These are phyloP conservation scores for Amphimallon solstitiale DNA, from an alignment of 2,888 invertebrate species.

Conservation along the genomic window DNA sequence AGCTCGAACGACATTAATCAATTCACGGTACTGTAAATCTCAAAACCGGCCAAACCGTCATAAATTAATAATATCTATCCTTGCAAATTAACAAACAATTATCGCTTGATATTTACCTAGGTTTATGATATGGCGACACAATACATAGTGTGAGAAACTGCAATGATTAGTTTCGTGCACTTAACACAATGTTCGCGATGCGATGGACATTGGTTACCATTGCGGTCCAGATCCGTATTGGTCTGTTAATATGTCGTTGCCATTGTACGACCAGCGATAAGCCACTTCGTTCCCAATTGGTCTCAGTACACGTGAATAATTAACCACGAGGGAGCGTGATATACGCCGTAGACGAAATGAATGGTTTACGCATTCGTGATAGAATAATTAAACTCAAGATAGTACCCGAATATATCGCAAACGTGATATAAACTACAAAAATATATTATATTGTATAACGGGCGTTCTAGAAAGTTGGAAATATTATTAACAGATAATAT, in stretches of 20 bases:
- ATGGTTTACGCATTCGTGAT: background rate
- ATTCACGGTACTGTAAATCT: slow-evolving; percentile 34
- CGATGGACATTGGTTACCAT: slow-evolving; percentile 38
- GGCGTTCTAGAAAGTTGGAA: no score
- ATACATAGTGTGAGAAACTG: slow-evolving; percentile 22
- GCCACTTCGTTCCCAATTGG: slow-evolving; percentile 37
- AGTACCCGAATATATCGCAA: no score
- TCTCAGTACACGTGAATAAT: slow-evolving; percentile 38
- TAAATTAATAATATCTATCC: slow-evolving; percentile 35
- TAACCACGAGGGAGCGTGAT: slow-evolving; percentile 24
- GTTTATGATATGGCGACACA: background rate
- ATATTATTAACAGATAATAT: no score
- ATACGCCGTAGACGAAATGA: slow-evolving; percentile 8
- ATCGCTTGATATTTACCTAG: slow-evolving; percentile 38
- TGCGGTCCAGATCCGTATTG: slow-evolving; percentile 40
- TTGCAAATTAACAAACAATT: slow-evolving; percentile 40
- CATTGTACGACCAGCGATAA: slow-evolving; percentile 29
- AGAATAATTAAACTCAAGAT: no score
- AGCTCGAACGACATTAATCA: slow-evolving; percentile 33
- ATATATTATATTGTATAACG: no score
- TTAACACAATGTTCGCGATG: slow-evolving; percentile 37
- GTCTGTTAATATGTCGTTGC: slow-evolving; percentile 34
- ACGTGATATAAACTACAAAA: no score
- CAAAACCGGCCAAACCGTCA: slow-evolving; percentile 18
- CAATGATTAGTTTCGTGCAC: slow-evolving; percentile 36